These are phyloP conservation scores for Brachymystax lenok DNA, from an alignment of 2,797 vertebrate genomes.

Conservation along the genomic window DNA sequence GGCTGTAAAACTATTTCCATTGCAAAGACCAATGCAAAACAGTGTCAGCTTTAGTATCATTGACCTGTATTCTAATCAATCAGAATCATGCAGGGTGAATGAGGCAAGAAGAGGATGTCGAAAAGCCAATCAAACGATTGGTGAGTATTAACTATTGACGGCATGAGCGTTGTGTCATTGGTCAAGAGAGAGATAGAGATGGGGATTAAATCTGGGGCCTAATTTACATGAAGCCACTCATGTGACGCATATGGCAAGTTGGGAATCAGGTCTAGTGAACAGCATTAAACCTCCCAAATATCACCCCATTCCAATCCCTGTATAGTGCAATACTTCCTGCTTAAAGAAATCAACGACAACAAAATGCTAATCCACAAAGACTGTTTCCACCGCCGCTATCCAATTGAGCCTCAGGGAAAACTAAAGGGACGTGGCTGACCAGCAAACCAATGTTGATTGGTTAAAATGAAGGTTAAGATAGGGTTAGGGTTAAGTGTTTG, in stretches of 20 bases:
- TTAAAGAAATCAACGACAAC: background rate
- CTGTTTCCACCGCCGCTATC: background rate
- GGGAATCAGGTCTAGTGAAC: background rate
- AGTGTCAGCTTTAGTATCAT: background rate
- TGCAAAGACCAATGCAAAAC: background rate
- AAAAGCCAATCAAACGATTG: background rate
- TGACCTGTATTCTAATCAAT: background rate
- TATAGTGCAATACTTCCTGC: no score
- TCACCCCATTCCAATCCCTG: no score
- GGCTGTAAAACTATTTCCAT: background rate
- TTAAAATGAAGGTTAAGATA: background rate
- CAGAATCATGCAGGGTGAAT: background rate
- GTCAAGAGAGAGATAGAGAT: background rate
- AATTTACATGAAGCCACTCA: background rate
- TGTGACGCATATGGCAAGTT: background rate
- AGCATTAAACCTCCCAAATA: background rate
- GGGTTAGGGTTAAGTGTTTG: background rate
- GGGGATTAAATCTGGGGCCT: background rate
- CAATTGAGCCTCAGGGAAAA: background rate
- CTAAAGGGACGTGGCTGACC: no score
- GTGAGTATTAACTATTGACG: background rate
- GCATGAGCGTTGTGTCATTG: background rate
- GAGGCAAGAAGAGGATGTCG: background rate
- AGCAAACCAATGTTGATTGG: no score
- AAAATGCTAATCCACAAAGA: background rate